Conservation (phyloP, 2,888 invertebrate genomes). For the Opisthograptis luteolata region DNA sequence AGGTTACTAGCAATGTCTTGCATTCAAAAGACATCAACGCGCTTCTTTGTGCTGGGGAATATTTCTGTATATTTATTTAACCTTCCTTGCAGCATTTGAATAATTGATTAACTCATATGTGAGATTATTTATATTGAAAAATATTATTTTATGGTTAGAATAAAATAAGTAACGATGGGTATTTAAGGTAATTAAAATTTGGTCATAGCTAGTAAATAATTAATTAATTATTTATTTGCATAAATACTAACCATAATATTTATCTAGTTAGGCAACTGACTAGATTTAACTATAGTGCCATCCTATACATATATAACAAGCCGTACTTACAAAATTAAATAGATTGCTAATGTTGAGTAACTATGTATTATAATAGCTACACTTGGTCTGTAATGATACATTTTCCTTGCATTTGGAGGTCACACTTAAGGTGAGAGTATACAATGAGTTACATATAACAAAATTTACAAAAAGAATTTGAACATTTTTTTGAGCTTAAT, state of each 20-base stretch:
- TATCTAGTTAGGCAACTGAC: neutral
- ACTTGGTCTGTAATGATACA: no score
- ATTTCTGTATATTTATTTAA: slow-evolving; percentile 11
- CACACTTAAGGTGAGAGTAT: no score
- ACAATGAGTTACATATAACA: no score
- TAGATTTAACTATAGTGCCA: neutral
- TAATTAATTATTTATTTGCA: neutral
- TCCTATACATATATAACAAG: neutral
- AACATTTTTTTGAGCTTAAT: no score
- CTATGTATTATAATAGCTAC: no score
- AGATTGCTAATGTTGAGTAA: neutral
- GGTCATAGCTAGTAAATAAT: neutral
- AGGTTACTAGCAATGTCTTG: slow-evolving; percentile 36
- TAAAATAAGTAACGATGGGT: neutral
- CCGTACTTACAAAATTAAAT: no score
- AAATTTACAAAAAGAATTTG: no score
- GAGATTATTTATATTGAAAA: neutral
- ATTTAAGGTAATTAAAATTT: neutral
- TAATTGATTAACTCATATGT: neutral
- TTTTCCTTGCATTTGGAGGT: no score
- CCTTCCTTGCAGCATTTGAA: neutral
- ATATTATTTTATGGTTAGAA: neutral
- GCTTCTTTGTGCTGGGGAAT: slow-evolving; percentile 39
- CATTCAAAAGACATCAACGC: slow-evolving; percentile 80
- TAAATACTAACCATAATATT: neutral